Base-by-base conservation (phyloP, 2,888 invertebrate genomes). In the Strigamia maritima region DNA sequence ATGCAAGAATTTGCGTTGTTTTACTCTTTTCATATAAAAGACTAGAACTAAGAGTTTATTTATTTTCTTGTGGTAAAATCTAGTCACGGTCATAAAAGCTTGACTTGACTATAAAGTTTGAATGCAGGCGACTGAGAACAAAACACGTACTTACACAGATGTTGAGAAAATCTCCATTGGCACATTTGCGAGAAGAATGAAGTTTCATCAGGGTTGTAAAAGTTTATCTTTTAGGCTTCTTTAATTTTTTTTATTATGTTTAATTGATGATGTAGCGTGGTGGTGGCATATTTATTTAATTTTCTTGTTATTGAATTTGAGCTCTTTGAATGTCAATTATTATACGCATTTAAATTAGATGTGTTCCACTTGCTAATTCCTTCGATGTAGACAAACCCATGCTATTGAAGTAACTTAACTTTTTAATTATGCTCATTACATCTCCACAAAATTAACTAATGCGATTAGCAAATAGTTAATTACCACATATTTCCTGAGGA, bases 41-140 rank as follows among this genome's bases (percentile, higher is more conserved):
- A n/a, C 54, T 54, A 54, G 54, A 54, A 54, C 19, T n/a, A 54
- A 54, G 54, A 16, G 60, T 70, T 70, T 70, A 70, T 70, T 70
- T 70, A 70, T 70, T 70, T 70, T 70, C 70, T 70, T 70, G 70
- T 70, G 70, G 70, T 70, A 70, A 70, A 70, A 70, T 70, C 70
- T 70, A 70, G 70, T 70, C 70, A 70, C 70, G 70, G 70, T 70
- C 70, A 70, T 70, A 70, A 70, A 70, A 70, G 70, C 70, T 70
- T 70, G 70, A 70, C 70, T 70, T 70, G 28, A 70, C 70, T 28
- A 70, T 70, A 70, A 70, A 70, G 70, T 70, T 70, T 70, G 26
- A 26, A 70, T 70, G 70, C 70, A 70, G 28, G 70, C 70, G 70
- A 70, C 70, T 70, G 70, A 70, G 28, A 70, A 70, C 70, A 70